Percentiles rank a stretch among this genome's conserved stretches.
Conservation (phyloP, 2,888 invertebrate genomes). For the Drosophila multiciliata region DNA sequence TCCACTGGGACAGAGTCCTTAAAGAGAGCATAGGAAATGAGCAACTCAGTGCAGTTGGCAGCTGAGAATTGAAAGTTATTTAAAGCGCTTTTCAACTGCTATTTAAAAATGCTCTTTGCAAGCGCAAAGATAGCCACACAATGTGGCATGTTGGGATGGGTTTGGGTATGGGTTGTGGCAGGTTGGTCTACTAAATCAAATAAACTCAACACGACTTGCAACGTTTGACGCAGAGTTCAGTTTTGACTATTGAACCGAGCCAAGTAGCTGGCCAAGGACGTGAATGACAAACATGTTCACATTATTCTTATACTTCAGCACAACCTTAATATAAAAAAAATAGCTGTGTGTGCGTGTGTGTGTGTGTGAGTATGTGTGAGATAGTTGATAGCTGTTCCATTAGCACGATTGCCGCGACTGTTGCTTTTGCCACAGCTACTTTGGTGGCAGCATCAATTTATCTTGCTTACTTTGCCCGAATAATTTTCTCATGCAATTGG, state of each 20-base stretch:
- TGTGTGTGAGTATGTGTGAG: constrained; percentile 8
- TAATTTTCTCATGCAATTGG: constrained; percentile 61
- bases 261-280: constrained; percentile 37
- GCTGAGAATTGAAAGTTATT: constrained; percentile 34
- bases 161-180: background rate
- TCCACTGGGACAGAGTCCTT: constrained; percentile 5
- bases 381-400: constrained; percentile 66
- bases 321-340: constrained; percentile 36
- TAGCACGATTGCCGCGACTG: constrained; percentile 68
- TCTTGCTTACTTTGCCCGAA: constrained; percentile 37
- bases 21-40: constrained; percentile 47
- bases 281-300: constrained; percentile 58
- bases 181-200: constrained; percentile 42
- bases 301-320: constrained; percentile 67
- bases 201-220: constrained; percentile 55
- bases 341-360: constrained; percentile 11
- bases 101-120: constrained; percentile 57
- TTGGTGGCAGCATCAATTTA: constrained; percentile 56
- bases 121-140: constrained; percentile 3
- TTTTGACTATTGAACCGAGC: constrained; percentile 32
- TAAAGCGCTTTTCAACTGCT: constrained; percentile 30
- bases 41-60: constrained; percentile 30
- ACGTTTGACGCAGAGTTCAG: constrained; percentile 13
- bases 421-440: constrained; percentile 32
- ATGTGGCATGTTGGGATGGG: background rate